phyloP scores from a whole-genome alignment of 2,113 vertebrate species.

The Oryzias curvinotus region DNA sequence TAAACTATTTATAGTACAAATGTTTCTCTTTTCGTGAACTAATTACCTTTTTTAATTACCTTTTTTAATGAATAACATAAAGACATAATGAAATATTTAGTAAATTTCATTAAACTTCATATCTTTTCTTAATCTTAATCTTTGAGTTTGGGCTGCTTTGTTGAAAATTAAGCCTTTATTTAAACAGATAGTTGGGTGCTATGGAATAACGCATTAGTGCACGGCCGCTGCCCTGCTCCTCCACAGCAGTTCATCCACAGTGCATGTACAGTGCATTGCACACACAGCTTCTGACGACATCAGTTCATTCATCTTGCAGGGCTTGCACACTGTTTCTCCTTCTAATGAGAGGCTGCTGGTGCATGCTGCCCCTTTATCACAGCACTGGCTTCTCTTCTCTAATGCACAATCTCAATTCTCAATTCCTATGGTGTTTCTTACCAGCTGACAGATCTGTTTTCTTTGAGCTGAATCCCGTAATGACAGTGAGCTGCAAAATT shows the following conservation, averaged over 20 bases:
- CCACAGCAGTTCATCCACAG: conserved; percentile 7
- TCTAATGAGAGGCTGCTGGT: conserved; percentile 53
- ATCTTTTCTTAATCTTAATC: too few species aligned
- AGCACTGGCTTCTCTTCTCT: conserved; percentile 21
- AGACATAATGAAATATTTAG: too few species aligned
- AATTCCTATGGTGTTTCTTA: conserved; percentile 38
- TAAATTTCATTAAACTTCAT: too few species aligned
- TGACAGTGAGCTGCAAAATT: conserved; percentile 13
- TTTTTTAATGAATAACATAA: too few species aligned
- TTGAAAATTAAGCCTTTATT: neutral
- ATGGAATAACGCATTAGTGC: neutral
- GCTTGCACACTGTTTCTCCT: conserved; percentile 40
- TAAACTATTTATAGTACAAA: too few species aligned
- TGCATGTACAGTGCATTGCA: conserved; percentile 23
- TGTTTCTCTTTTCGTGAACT: too few species aligned
- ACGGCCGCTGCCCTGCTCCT: neutral
- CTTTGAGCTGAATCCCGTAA: conserved; percentile 26
- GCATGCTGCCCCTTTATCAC: conserved; percentile 51
- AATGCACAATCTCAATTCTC: conserved; percentile 11
- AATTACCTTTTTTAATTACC: too few species aligned
- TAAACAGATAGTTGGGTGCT: neutral
- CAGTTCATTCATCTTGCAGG: conserved; percentile 48
- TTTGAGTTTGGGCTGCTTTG: neutral
- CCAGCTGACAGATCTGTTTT: conserved; percentile 27
- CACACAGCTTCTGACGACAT: conserved; percentile 39